These are phyloP conservation scores for Alitta virens DNA, from an alignment of 2,888 invertebrate species.

Conservation along the genomic window DNA sequence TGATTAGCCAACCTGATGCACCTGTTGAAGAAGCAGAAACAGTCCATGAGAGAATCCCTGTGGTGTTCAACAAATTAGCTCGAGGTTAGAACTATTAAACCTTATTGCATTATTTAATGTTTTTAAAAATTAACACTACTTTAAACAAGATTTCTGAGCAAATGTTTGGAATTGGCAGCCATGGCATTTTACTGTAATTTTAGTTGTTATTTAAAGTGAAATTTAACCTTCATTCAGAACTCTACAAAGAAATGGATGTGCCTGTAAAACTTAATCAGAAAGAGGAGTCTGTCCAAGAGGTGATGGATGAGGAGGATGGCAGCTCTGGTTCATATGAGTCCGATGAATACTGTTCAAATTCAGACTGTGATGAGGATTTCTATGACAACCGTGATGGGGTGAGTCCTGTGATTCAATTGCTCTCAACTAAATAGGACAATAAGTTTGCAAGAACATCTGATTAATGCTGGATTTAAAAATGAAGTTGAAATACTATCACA, in stretches of 20 bases:
- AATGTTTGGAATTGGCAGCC: too few relatives aligned
- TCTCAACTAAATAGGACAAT: not conserved
- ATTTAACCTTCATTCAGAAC: conserved; percentile 3
- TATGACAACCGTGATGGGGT: conserved; percentile 6
- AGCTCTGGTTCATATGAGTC: conserved; percentile 32
- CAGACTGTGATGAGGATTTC: conserved; percentile 23
- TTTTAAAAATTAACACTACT: not conserved
- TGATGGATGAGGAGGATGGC: not conserved
- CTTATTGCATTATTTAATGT: not conserved
- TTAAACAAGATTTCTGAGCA: not conserved
- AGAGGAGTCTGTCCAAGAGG: not conserved
- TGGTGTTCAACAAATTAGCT: conserved; percentile 20
- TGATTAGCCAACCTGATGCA: conserved; percentile 21
- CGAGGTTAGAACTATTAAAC: conserved; percentile 15
- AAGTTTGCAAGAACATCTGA: too few relatives aligned
- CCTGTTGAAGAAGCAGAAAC: conserved; percentile 17
- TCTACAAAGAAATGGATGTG: not conserved
- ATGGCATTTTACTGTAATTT: too few relatives aligned
- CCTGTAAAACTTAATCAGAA: not conserved
- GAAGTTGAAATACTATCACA: too few relatives aligned
- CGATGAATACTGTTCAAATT: conserved; percentile 33
- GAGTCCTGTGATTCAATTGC: not conserved
- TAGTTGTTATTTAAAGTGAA: too few relatives aligned
- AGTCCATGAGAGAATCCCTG: conserved; percentile 15
- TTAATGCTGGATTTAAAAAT: too few relatives aligned